phyloP scores from a whole-genome alignment of 2,113 vertebrate genomes.

The Ivindomyrus marchei region DNA sequence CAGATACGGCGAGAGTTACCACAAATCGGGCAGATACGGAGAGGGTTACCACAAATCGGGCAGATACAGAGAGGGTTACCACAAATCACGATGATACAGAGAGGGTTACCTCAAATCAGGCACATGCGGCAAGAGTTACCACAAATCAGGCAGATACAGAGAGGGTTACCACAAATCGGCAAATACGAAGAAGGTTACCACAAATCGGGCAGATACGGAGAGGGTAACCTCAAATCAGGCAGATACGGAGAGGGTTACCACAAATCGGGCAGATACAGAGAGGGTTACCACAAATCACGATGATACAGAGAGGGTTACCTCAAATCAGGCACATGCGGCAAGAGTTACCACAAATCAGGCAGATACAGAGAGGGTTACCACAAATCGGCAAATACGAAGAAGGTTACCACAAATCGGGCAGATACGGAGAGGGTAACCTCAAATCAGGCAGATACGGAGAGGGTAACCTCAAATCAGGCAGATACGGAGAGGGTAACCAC shows the following conservation, averaged over 20 bases:
- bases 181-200: too few species aligned
- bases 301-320: neutral
- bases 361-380: neutral
- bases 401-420: neutral
- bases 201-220: too few species aligned
- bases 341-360: neutral
- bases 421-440: neutral
- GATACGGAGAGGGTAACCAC: neutral
- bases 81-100: neutral
- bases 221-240: too few species aligned
- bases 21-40: too few species aligned
- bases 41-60: neutral
- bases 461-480: neutral
- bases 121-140: neutral
- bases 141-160: too few species aligned
- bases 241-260: neutral
- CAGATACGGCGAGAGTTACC: neutral
- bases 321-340: too few species aligned
- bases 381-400: neutral
- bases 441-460: neutral
- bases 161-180: too few species aligned
- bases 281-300: too few species aligned
- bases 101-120: neutral
- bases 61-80: neutral
- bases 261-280: too few species aligned